Conservation (phyloP, 2,113 vertebrate species). For the Pyxicephalus adspersus region DNA sequence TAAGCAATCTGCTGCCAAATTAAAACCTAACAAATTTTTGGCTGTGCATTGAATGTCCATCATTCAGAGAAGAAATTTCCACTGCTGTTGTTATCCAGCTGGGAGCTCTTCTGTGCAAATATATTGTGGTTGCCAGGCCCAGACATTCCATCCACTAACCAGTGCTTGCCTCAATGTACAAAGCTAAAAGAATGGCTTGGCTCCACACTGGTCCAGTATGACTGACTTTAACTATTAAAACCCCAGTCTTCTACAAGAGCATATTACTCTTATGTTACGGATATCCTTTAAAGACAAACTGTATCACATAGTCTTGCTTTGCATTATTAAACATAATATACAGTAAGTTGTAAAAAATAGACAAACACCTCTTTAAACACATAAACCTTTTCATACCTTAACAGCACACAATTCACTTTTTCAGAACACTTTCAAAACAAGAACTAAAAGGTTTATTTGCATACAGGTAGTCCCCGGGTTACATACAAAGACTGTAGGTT, state of each 20-base stretch:
- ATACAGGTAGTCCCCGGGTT: too few species aligned
- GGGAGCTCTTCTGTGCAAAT: conserved; percentile 52
- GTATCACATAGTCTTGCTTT: too few species aligned
- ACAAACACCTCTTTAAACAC: too few species aligned
- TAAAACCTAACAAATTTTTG: conserved; percentile 53
- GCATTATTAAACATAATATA: too few species aligned
- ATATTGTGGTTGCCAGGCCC: conserved; percentile 41
- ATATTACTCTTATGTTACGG: neutral
- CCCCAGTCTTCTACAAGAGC: neutral
- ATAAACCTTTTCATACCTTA: too few species aligned
- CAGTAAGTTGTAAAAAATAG: too few species aligned
- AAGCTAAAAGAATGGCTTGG: conserved; percentile 10
- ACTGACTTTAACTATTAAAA: conserved; percentile 25
- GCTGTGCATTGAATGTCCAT: conserved; percentile 37
- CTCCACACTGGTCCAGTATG: neutral
- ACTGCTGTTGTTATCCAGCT: conserved; percentile 56
- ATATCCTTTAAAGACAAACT: neutral
- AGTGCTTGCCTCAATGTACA: conserved; percentile 15
- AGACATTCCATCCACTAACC: conserved; percentile 46
- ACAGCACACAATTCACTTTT: too few species aligned
- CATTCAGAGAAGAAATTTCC: conserved; percentile 52
- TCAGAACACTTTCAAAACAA: too few species aligned
- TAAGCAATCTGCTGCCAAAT: conserved; percentile 55
- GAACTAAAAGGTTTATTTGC: too few species aligned
- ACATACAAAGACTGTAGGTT: too few species aligned